Evolutionary conservation across 2,797 vertebrate species (phyloP), one percentile per base, ranked within the genome.

Genomic region (Crax fasciolata): DNA sequence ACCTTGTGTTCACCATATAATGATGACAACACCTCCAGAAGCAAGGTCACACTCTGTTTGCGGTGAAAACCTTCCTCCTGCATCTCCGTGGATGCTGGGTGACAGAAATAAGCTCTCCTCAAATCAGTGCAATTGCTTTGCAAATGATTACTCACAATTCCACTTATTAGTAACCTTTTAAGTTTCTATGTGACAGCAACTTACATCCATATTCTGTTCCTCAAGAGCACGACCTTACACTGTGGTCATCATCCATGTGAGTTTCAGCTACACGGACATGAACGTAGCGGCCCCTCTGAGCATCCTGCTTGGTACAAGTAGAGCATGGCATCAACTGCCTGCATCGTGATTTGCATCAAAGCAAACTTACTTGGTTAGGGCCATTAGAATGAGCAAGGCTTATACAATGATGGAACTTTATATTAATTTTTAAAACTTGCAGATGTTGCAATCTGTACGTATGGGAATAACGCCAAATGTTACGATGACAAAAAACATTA

Each of bases 371-470:
- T 93, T 15, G 1, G 76, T 84, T 70, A 76, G 70, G 63, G 87
- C 58, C 55, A 63, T 61, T 84, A 86, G 63, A 91, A 76, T 11
- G 11, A 94, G 28, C 59, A 73, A 67, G 82, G 67, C 59, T 80
- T 74, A 84, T 51, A 58, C 57, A 84, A 82, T 79, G 74, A 88
- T 0, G 0, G 71, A 94, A 77, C 68, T 94, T 93, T 13, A 44
- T 84, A 94, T 90, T 88, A 76, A 90, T 89, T 94, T 95, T 96
- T 97, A 65, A 94, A 96, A 82, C 71, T 82, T 88, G 80, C 87
- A 96, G 92, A 94, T 94, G 80, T 91, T 91, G 74, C 85, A 87
- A 39, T 91, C 85, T 96, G 77, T 71, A 67, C 67, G 15, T 35
- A 35, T 13, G 63, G 74, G 92, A 95, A 81, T 30, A 77, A 72